Conservation (phyloP, 92 coral and sea anemone species). For the Metridium senile region DNA sequence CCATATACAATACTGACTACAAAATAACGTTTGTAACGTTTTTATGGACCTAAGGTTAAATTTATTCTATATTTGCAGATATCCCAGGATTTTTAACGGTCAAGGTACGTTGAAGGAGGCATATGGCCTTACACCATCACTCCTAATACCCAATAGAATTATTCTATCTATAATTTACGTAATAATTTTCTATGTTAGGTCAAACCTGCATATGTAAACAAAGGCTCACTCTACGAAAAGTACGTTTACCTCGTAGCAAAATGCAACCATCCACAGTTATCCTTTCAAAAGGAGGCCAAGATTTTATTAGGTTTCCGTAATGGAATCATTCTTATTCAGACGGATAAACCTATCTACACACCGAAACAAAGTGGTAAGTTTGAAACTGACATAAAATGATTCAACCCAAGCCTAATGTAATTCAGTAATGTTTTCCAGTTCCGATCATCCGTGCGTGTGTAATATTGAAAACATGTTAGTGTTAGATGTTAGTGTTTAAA, state of each 20-base stretch:
- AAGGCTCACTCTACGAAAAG: constrained; percentile 73
- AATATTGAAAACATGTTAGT: too few relatives aligned
- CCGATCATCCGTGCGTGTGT: too few relatives aligned
- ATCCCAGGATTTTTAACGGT: constrained; percentile 51
- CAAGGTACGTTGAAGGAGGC: constrained; percentile 63
- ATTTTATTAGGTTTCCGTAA: constrained; percentile 77
- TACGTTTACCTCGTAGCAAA: constrained; percentile 90
- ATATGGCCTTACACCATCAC: too few relatives aligned
- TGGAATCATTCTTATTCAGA: constrained; percentile 89
- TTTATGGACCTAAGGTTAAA: too few relatives aligned
- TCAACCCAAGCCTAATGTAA: too few relatives aligned
- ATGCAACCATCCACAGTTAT: constrained; percentile 68
- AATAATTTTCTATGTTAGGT: constrained; percentile 67
- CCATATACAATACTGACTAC: too few relatives aligned
- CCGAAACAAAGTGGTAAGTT: constrained; percentile 88
- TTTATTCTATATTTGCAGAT: constrained; percentile 9
- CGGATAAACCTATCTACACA: constrained; percentile 97
- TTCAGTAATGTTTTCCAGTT: too few relatives aligned
- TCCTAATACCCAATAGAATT: too few relatives aligned
- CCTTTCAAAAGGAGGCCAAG: constrained; percentile 71
- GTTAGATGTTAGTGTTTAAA: too few relatives aligned
- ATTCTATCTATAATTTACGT: too few relatives aligned
- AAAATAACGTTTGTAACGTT: too few relatives aligned
- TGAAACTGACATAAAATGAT: too few relatives aligned
- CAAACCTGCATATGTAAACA: constrained; percentile 69